Percentiles rank a stretch among this genome's conserved stretches.
Evolutionary conservation across 2,113 vertebrate species (phyloP).

Genomic region (Columba janthina): DNA sequence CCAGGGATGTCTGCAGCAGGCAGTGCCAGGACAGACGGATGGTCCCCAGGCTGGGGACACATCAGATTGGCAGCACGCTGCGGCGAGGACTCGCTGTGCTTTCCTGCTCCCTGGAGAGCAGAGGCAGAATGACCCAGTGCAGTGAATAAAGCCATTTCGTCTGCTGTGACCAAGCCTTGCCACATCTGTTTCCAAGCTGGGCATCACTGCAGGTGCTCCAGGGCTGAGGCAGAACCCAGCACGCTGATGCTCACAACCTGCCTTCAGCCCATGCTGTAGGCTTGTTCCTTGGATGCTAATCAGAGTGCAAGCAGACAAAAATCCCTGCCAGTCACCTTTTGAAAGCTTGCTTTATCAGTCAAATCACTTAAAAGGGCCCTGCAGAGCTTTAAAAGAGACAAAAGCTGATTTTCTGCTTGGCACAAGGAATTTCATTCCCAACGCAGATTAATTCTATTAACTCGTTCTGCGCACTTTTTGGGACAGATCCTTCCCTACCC

Average conservation of each 20-base stretch:
- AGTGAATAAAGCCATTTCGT: not conserved
- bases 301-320: not conserved
- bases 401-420: not conserved
- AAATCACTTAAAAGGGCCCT: not conserved
- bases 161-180: not conserved
- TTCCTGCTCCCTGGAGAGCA: not conserved
- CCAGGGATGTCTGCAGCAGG: not conserved
- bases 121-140: rapidly evolving
- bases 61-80: not conserved
- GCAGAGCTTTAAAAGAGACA: not conserved
- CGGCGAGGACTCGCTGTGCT: not conserved
- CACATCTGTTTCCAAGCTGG: not conserved
- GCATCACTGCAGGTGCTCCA: not conserved
- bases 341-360: not conserved
- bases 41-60: not conserved
- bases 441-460: conserved; percentile 1
- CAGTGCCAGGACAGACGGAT: not conserved
- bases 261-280: not conserved
- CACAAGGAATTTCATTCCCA: not conserved
- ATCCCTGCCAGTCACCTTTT: not conserved
- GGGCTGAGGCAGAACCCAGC: not conserved
- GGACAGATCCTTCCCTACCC: not conserved
- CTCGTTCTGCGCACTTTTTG: not conserved
- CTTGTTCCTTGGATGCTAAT: not conserved
- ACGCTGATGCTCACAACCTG: not conserved